Base-by-base conservation (phyloP, 1,140 invertebrate genomes). In the Cepaea nemoralis region DNA sequence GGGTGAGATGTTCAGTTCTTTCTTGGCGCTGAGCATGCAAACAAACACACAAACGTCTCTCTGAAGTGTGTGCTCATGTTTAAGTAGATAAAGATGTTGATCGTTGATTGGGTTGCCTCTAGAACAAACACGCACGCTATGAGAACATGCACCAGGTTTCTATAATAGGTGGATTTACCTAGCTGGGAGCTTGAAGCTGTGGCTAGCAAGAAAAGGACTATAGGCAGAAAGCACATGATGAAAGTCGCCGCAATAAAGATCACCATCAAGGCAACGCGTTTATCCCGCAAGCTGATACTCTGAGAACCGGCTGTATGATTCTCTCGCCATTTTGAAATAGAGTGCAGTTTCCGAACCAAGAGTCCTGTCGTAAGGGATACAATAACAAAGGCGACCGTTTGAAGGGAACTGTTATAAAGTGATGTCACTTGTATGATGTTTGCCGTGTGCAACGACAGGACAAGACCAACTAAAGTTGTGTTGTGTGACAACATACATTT, bases 31-130 rank as follows among this genome's bases (percentile, higher is more conserved):
- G n/a, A n/a, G n/a, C n/a, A n/a, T n/a, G n/a, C n/a, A n/a, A n/a
- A n/a, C n/a, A n/a, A n/a, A n/a, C n/a, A n/a, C n/a, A n/a, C n/a
- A n/a, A n/a, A n/a, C n/a, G n/a, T n/a, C n/a, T n/a, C n/a, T n/a
- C n/a, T n/a, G n/a, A n/a, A n/a, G n/a, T n/a, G n/a, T 45, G 48
- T 70, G 67, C 45, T 81, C 42, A 39, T 74, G 8, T 22, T 81
- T 19, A 39, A 35, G n/a, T 48, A 39, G 31, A 55, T 33, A 59
- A 39, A 39, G 37, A 59, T 59, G 39, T n/a, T 81, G 27, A 33
- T 3, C 1, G 69, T 63, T 55, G 67, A 6, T 35, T 22, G 37
- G 35, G 39, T 55, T 39, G 79, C 37, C 31, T 48, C n/a, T 12
- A 55, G 14, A 37, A 35, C 12, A 55, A 40, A 37, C 39, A 35